Evolutionary conservation across 2,797 vertebrate genomes (phyloP), one percentile per base, ranked within the genome.

Genomic region (Melanotaenia trifasciata): DNA sequence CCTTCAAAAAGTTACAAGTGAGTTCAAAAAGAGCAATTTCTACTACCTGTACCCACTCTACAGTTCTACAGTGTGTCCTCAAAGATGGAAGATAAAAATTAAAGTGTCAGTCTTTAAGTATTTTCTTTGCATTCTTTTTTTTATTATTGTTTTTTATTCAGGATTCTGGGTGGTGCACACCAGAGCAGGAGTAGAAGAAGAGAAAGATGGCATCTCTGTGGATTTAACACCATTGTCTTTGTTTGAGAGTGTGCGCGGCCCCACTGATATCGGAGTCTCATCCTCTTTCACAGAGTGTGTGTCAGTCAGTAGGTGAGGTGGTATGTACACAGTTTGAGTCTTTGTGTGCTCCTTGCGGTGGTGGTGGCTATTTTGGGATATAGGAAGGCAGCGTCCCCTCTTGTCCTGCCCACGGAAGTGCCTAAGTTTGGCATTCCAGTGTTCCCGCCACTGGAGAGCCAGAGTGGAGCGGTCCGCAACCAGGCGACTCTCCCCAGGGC

Each of bases 401-500:
- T 89, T 95, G 89, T 96, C 96, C 87, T 96, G 95, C 30, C 94
- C 95, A 70, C 96, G 93, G 86, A 96, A 96, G 51, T 94, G 94
- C 83, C 95, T 92, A 65, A 98, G 90, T 67, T 96, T 96, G 77
- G 94, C 90, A 70, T 90, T 95, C 97, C 97, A 97, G 84, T 94
- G 95, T 68, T 96, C 95, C 90, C 96, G 94, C 97, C 97, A 98
- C 84, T 95, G 95, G 66, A 97, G 92, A 20, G 96, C 96, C 70
- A 96, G 90, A 16, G 95, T 94, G 60, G 94, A 94, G 86, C 94
- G 96, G 81, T 97, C 95, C 0, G 96, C 94, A 77, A 97, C 92
- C 63, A 98, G 88, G 40, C 94, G 94, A 9, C 90, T 89, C 54
- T 96, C 94, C 76, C 95, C 95, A 0, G 96, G 96, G 2, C 90